Conservation (phyloP, 1,140 invertebrate genomes). For the Apolygus lucorum region DNA sequence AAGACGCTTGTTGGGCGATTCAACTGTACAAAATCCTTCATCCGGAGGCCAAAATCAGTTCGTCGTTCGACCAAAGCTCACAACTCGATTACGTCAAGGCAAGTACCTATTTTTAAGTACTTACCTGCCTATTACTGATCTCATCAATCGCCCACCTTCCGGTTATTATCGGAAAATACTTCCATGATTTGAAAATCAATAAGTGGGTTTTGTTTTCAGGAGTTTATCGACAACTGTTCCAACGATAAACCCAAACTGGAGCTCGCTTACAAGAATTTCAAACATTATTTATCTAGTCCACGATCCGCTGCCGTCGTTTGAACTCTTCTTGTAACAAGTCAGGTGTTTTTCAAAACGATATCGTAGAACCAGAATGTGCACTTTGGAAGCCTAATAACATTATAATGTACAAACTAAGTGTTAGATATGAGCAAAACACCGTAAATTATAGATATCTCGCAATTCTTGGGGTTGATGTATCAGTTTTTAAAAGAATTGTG, state of each 20-base stretch:
- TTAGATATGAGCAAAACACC: too few species aligned
- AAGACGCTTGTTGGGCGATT: slow-evolving; percentile 51
- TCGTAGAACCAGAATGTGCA: too few species aligned
- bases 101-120: background rate
- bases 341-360: too few species aligned
- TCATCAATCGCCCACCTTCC: background rate
- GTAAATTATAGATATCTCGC: too few species aligned
- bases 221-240: slow-evolving; percentile 4
- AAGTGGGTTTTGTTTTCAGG: background rate
- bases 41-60: slow-evolving; percentile 39
- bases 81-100: background rate
- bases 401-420: too few species aligned
- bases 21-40: slow-evolving; percentile 50
- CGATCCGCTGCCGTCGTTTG: slow-evolving; percentile 6
- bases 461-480: too few species aligned
- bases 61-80: background rate
- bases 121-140: background rate
- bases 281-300: slow-evolving; percentile 6
- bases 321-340: too few species aligned
- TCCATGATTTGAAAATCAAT: background rate
- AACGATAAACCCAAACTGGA: slow-evolving; percentile 9
- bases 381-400: too few species aligned
- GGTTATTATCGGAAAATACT: background rate
- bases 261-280: slow-evolving; percentile 13
- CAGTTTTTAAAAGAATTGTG: too few species aligned